Evolutionary conservation across 2,113 vertebrate species (phyloP).

Genomic region (Periophthalmus modestus): DNA sequence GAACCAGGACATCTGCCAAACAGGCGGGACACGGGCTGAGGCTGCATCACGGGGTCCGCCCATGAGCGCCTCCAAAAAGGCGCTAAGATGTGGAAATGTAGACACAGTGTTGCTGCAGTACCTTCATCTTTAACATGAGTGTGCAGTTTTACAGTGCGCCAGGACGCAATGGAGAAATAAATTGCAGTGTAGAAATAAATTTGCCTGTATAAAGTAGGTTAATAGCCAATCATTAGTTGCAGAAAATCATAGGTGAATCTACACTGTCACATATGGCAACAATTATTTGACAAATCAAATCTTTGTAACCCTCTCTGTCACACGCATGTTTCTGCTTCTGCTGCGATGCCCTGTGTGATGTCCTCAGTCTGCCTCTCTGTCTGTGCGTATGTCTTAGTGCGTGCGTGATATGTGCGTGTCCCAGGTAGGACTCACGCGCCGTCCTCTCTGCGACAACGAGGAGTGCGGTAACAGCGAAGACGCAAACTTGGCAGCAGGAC

Average conservation of each 20-base stretch:
- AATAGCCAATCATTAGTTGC: not conserved
- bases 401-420: slow-evolving; percentile 35
- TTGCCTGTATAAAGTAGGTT: no score
- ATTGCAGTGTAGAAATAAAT: no score
- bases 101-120: not conserved
- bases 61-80: slow-evolving; percentile 56
- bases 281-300: not conserved
- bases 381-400: not conserved
- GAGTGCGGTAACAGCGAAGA: slow-evolving; percentile 72
- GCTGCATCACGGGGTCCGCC: slow-evolving; percentile 57
- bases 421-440: slow-evolving; percentile 71
- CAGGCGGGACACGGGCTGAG: slow-evolving; percentile 39
- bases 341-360: not conserved
- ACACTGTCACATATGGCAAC: not conserved
- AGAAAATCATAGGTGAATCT: not conserved
- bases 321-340: no score
- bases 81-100: slow-evolving; percentile 45
- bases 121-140: slow-evolving; percentile 41
- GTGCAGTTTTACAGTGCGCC: slow-evolving; percentile 54
- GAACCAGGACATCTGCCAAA: slow-evolving; percentile 41
- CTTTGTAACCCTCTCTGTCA: not conserved
- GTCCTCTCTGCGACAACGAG: slow-evolving; percentile 75
- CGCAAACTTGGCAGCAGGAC: slow-evolving; percentile 72
- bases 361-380: not conserved
- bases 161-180: slow-evolving; percentile 35